Conservation (phyloP, 2,888 invertebrate species). For the Brassicogethes aeneus region DNA sequence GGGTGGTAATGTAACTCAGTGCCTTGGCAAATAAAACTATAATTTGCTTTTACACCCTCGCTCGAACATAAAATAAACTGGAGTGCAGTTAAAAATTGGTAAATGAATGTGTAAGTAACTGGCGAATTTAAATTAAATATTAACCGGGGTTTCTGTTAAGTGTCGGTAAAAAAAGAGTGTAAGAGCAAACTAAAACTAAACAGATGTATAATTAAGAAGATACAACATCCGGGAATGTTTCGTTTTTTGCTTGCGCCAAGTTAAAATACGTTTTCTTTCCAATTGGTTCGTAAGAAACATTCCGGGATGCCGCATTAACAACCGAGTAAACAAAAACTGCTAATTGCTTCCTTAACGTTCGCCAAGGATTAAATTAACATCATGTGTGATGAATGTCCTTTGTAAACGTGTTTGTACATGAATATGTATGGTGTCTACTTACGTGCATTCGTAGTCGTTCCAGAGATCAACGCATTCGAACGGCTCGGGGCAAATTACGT, state of each 20-base stretch:
- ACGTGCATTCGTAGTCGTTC: conserved; percentile 99
- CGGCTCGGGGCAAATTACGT: conserved; percentile 87
- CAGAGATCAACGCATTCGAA: conserved; percentile 94
- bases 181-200: neutral
- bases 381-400: too few species aligned
- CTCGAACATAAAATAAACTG: conserved; percentile 1
- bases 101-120: conserved; percentile 2
- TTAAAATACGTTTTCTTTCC: neutral
- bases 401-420: neutral
- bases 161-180: neutral
- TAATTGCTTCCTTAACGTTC: too few species aligned
- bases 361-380: too few species aligned
- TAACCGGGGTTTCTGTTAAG: too few species aligned
- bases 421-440: conserved; percentile 44
- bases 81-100: neutral
- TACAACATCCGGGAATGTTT: neutral
- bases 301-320: neutral
- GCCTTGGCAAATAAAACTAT: conserved; percentile 30
- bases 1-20: conserved; percentile 28
- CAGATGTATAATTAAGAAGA: neutral
- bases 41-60: conserved; percentile 6
- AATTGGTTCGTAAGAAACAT: neutral
- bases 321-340: neutral
- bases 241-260: too few species aligned
- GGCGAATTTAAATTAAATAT: too few species aligned